Evolutionary conservation across 2,888 invertebrate species (phyloP).

Genomic region (Lasioglossum malachurum): DNA sequence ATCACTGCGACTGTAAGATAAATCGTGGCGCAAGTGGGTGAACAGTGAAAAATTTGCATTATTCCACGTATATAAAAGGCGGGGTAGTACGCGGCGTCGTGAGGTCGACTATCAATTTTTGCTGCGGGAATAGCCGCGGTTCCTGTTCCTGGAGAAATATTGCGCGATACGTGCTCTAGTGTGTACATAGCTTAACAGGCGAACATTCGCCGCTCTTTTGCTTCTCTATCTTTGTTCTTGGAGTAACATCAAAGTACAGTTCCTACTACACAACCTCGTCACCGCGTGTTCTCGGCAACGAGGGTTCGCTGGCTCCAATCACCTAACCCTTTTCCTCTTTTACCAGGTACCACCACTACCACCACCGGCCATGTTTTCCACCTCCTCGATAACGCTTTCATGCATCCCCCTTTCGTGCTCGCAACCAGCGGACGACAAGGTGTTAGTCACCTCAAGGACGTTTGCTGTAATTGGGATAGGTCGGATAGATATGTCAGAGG

Average conservation of each 20-base stretch:
- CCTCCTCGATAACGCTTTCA: conserved; percentile 53
- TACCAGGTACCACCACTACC: conserved; percentile 32
- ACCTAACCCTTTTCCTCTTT: conserved; percentile 40
- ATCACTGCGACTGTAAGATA: background rate
- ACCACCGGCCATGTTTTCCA: conserved; percentile 47
- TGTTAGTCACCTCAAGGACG: conserved; percentile 83
- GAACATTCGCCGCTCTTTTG: conserved; percentile 56
- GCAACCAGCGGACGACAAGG: conserved; percentile 65
- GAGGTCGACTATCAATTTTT: conserved; percentile 2
- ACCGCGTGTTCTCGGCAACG: conserved; percentile 61
- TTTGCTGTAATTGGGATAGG: conserved; percentile 83
- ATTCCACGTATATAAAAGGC: too few species aligned
- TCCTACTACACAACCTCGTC: conserved; percentile 42
- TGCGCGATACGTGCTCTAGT: background rate
- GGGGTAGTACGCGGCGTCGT: background rate
- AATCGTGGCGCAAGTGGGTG: background rate
- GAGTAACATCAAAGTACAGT: conserved; percentile 40
- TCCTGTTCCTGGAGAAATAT: background rate
- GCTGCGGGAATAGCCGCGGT: background rate
- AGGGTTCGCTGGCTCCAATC: conserved; percentile 58
- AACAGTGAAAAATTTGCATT: background rate
- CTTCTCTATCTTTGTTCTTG: conserved; percentile 48
- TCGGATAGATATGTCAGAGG: conserved; percentile 75
- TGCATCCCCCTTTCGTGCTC: conserved; percentile 66
- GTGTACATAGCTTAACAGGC: conserved; percentile 23